These are phyloP conservation scores for Pachydiplax longipennis DNA, from an alignment of 2,888 invertebrate species.

Conservation along the genomic window DNA sequence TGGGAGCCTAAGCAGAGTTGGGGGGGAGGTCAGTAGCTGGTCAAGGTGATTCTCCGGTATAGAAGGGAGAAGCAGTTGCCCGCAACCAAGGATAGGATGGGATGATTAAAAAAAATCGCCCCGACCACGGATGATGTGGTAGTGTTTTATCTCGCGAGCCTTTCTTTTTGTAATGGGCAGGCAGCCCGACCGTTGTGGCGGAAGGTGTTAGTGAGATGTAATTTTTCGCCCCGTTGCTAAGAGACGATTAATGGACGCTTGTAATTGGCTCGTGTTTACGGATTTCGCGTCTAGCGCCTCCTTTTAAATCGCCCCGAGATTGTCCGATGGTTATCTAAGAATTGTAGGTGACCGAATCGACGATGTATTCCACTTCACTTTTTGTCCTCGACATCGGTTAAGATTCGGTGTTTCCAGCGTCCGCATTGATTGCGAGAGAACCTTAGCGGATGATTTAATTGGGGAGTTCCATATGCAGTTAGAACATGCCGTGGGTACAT, in stretches of 20 bases:
- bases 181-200: background rate
- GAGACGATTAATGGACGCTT: background rate
- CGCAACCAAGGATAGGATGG: background rate
- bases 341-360: too few species aligned
- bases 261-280: background rate
- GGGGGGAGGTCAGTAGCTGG: constrained; percentile 34
- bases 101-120: background rate
- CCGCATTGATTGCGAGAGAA: too few species aligned
- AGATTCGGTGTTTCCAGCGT: too few species aligned
- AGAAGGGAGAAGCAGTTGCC: background rate
- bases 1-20: background rate
- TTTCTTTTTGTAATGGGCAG: background rate
- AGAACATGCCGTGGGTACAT: too few species aligned
- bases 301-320: too few species aligned
- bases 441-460: too few species aligned
- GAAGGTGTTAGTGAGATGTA: constrained; percentile 16
- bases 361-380: too few species aligned
- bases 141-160: background rate
- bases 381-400: too few species aligned
- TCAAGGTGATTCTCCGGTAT: constrained; percentile 14
- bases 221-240: background rate
- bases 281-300: background rate
- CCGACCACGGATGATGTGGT: background rate
- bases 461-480: too few species aligned
- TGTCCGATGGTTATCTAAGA: too few species aligned